Percentiles rank a stretch among this genome's conserved stretches.
Conservation (phyloP, 2,113 vertebrate species). For the Apistogramma diplotaenia region DNA sequence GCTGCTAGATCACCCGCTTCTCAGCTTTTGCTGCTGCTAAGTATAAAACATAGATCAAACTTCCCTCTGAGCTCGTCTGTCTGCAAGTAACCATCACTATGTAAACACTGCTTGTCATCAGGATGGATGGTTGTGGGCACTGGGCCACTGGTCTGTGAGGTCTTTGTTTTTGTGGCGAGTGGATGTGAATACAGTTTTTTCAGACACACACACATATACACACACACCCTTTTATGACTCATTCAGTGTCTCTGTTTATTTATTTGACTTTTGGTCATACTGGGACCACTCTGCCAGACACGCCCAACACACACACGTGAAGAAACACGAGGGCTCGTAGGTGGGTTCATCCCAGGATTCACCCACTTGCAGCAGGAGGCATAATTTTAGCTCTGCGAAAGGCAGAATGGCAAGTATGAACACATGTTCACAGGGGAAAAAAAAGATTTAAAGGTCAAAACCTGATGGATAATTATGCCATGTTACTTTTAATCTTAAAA, state of each 20-base stretch:
- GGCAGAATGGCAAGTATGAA: neutral
- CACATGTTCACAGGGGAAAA: neutral
- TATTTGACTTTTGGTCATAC: neutral
- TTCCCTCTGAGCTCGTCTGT: slow-evolving; percentile 6
- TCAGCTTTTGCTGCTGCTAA: neutral
- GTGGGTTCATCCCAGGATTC: slow-evolving; percentile 16
- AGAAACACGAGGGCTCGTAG: slow-evolving; percentile 12
- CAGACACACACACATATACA: neutral
- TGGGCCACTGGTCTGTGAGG: slow-evolving; percentile 38
- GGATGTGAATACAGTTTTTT: slow-evolving; percentile 23
- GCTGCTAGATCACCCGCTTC: neutral
- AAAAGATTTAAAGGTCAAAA: neutral
- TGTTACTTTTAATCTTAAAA: neutral
- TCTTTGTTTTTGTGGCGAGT: slow-evolving; percentile 57
- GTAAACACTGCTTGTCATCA: slow-evolving; percentile 48
- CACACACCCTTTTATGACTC: slow-evolving; percentile 58
- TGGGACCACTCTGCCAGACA: slow-evolving; percentile 17
- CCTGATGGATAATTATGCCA: neutral
- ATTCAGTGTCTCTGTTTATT: slow-evolving; percentile 45
- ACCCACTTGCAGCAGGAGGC: neutral
- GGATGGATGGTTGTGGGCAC: slow-evolving; percentile 35
- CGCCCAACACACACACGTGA: slow-evolving; percentile 28
- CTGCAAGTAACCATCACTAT: slow-evolving; percentile 41
- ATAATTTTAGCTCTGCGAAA: neutral
- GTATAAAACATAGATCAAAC: slow-evolving; percentile 30